Percentiles rank a stretch among this genome's conserved stretches.
These are phyloP conservation scores for Sebastes fasciatus DNA, from an alignment of 2,113 vertebrate genomes.

Conservation along the genomic window DNA sequence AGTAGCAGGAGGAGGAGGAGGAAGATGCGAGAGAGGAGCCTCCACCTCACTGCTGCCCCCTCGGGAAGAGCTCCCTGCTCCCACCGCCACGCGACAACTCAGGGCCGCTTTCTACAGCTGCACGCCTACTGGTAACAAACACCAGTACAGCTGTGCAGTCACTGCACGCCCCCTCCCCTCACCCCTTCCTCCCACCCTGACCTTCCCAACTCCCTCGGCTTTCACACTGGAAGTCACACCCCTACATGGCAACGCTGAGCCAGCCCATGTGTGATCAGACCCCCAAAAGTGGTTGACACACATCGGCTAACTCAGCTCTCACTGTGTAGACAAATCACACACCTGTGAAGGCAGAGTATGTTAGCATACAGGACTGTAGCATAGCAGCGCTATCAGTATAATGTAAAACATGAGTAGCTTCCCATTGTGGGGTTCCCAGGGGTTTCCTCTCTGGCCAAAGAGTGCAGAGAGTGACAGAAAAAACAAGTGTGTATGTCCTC, in stretches of 20 bases:
- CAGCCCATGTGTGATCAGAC: conserved; percentile 56
- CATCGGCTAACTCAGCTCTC: conserved; percentile 49
- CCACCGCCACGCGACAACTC: conserved; percentile 83
- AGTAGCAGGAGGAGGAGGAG: conserved; percentile 54
- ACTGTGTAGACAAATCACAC: conserved; percentile 29
- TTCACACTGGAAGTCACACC: conserved; percentile 9
- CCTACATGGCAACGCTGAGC: conserved; percentile 35
- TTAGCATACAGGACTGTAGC: conserved; percentile 42
- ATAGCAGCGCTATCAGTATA: conserved; percentile 27
- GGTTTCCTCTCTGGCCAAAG: conserved; percentile 33
- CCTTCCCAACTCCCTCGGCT: conserved; percentile 56
- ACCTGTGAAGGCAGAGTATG: conserved; percentile 38
- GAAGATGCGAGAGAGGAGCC: conserved; percentile 39
- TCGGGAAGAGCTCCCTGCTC: conserved; percentile 77
- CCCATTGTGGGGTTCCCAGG: not conserved
- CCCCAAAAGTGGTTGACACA: conserved; percentile 34
- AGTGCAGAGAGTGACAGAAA: conserved; percentile 48
- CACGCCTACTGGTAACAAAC: conserved; percentile 83
- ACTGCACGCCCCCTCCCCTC: conserved; percentile 74
- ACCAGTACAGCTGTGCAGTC: conserved; percentile 84
- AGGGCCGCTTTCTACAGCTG: conserved; percentile 88
- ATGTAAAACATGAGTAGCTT: conserved; percentile 29
- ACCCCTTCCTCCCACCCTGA: conserved; percentile 22
- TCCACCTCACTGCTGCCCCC: conserved; percentile 73
- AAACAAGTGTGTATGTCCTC: conserved; percentile 64